Percentiles rank a stretch among this genome's conserved stretches.
phyloP scores from a whole-genome alignment of 2,113 vertebrate genomes.

The Proterorhinus semilunaris region DNA sequence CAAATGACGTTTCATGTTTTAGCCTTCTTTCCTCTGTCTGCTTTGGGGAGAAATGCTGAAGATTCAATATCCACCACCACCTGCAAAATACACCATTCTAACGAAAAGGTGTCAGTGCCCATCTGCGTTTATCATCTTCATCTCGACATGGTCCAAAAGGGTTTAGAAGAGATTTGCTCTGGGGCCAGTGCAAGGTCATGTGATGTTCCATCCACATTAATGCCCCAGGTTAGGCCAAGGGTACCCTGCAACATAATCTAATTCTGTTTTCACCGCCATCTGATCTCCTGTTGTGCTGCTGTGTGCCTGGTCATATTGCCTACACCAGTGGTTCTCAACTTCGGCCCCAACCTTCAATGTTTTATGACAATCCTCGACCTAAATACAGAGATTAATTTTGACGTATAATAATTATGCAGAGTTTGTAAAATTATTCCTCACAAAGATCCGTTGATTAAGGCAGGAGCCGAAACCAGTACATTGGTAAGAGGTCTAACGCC shows the following conservation, averaged over 20 bases:
- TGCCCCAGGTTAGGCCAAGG: slow-evolving; percentile 57
- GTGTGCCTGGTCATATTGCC: slow-evolving; percentile 52
- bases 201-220: slow-evolving; percentile 69
- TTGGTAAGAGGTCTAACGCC: no score
- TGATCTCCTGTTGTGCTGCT: slow-evolving; percentile 53
- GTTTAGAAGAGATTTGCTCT: slow-evolving; percentile 58
- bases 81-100: slow-evolving; percentile 25
- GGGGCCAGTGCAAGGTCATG: slow-evolving; percentile 66
- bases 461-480: no score
- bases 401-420: no score
- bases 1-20: slow-evolving; percentile 20
- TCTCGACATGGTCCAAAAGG: slow-evolving; percentile 51
- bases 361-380: no score
- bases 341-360: no score
- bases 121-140: slow-evolving; percentile 29
- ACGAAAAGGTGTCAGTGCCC: slow-evolving; percentile 51
- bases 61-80: slow-evolving; percentile 23
- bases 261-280: slow-evolving; percentile 60
- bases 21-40: slow-evolving; percentile 1
- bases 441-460: no score
- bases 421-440: no score
- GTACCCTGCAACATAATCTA: slow-evolving; percentile 53
- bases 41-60: slow-evolving; percentile 17
- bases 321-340: no score
- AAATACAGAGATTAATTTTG: no score